Conservation (phyloP, 2,888 invertebrate species). For the Graphium colonna region DNA sequence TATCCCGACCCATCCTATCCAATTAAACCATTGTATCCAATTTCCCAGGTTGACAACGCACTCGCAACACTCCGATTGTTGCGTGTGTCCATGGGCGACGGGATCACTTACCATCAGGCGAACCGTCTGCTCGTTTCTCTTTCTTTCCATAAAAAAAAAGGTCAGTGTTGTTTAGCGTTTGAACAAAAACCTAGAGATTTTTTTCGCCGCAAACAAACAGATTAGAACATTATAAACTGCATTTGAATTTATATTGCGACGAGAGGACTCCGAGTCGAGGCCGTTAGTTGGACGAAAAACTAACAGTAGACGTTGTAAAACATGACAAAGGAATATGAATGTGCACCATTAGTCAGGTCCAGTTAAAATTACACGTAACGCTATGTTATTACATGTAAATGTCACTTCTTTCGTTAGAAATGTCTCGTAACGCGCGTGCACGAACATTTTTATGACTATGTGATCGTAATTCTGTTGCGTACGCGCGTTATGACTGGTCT, state of each 20-base stretch:
- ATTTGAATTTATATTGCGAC: neutral
- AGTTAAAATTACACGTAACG: neutral
- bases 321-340: neutral
- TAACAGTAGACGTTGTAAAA: neutral
- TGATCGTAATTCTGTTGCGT: neutral
- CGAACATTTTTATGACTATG: slow-evolving; percentile 1
- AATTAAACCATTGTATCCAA: no score
- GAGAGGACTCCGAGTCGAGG: neutral
- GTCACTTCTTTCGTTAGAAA: neutral
- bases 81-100: no score
- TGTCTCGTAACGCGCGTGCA: neutral
- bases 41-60: no score
- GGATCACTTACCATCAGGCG: no score
- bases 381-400: neutral
- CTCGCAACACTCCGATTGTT: no score
- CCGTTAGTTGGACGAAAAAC: neutral
- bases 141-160: neutral
- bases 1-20: no score
- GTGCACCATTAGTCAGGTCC: neutral
- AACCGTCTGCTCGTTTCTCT: no score
- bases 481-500: slow-evolving; percentile 4
- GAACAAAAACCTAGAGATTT: neutral
- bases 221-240: neutral
- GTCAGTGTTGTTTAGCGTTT: neutral
- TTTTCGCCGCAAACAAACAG: neutral